Percentiles rank a stretch among this genome's conserved stretches.
phyloP scores from a whole-genome alignment of 2,888 invertebrate genomes.

The Parnassius orleans region DNA sequence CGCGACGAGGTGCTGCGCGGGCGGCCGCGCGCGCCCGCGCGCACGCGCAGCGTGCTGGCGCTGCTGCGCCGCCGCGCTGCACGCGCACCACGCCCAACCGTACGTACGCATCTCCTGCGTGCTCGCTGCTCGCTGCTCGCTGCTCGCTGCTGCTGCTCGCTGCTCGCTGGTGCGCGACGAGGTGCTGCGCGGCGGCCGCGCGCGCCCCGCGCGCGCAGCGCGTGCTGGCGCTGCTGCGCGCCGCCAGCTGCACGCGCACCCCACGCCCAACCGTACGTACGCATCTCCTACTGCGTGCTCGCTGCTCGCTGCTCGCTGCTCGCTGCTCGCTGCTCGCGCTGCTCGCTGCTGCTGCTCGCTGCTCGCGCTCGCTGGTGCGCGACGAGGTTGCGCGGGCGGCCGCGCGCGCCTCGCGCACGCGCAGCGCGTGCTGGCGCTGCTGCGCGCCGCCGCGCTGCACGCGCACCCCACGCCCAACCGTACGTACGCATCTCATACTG shows the following conservation, averaged over 20 bases:
- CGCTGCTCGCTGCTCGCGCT: too few species aligned
- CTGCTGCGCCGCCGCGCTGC: slow-evolving; percentile 66
- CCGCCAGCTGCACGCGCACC: slow-evolving; percentile 48
- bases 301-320: too few species aligned
- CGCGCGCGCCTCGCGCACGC: slow-evolving; percentile 89
- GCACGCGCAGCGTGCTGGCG: slow-evolving; percentile 39
- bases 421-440: slow-evolving; percentile 70
- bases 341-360: too few species aligned
- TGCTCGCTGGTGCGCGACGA: too few species aligned
- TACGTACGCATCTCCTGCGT: neutral
- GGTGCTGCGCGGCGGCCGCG: slow-evolving; percentile 82
- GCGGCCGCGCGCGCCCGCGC: slow-evolving; percentile 83
- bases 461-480: slow-evolving; percentile 46
- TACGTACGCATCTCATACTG: neutral
- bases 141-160: too few species aligned
- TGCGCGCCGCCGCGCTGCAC: slow-evolving; percentile 69
- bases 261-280: neutral
- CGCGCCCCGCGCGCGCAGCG: slow-evolving; percentile 43
- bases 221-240: too few species aligned
- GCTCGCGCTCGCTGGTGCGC: too few species aligned
- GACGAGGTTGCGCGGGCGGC: slow-evolving; percentile 80
- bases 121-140: too few species aligned
- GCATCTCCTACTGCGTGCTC: too few species aligned
- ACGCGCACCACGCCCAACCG: too few species aligned
- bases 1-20: slow-evolving; percentile 29